Evolutionary conservation across 2,888 invertebrate species (phyloP).

Genomic region (Conomelus anceps): DNA sequence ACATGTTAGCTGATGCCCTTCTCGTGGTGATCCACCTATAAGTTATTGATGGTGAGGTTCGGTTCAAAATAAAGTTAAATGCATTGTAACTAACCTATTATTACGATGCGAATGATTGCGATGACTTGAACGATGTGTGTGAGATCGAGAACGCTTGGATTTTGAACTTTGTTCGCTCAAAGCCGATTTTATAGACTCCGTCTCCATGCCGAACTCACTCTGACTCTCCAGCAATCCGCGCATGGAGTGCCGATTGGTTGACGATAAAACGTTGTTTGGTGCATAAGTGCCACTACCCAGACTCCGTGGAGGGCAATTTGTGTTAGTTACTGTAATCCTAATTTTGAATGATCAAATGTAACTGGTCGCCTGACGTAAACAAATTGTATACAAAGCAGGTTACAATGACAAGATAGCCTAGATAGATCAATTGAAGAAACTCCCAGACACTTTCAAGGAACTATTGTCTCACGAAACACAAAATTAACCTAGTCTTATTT

Average conservation of each 20-base stretch:
- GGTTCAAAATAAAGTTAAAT: neutral
- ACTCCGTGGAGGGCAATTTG: neutral
- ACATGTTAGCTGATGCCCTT: too few relatives aligned
- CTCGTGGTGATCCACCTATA: too few relatives aligned
- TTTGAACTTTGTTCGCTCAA: constrained; percentile 76
- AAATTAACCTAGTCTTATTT: neutral
- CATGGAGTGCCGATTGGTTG: constrained; percentile 26
- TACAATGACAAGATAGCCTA: neutral
- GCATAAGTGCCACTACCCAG: neutral
- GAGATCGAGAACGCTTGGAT: constrained; percentile 41
- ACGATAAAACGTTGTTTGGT: neutral
- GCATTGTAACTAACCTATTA: constrained; percentile 48
- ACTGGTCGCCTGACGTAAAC: neutral
- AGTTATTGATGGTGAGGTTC: neutral
- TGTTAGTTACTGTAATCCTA: neutral
- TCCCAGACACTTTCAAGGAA: neutral
- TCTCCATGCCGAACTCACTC: constrained; percentile 63
- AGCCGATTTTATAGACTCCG: constrained; percentile 83
- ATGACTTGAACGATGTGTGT: constrained; percentile 47
- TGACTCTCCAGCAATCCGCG: constrained; percentile 32
- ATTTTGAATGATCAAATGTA: neutral
- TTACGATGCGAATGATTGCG: constrained; percentile 60
- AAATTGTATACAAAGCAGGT: neutral
- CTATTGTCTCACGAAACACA: neutral
- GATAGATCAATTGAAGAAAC: neutral